Evolutionary conservation across 1,140 invertebrate species (phyloP).

Genomic region (Saxidomus purpurata): DNA sequence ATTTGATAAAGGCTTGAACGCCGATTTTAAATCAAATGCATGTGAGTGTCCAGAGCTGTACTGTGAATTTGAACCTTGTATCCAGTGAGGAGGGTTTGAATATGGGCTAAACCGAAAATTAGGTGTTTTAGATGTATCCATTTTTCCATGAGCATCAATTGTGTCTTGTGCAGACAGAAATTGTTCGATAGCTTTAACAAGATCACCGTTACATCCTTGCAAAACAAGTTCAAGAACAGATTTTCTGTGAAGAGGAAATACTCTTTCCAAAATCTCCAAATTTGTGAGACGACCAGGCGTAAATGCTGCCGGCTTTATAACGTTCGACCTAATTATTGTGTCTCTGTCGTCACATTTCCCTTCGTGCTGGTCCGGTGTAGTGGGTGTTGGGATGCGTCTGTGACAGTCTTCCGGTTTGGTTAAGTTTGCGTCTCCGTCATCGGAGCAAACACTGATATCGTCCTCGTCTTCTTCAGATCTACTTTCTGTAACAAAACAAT

Average conservation of each 20-base stretch:
- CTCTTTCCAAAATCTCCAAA: constrained; percentile 93
- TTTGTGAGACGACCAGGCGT: constrained; percentile 88
- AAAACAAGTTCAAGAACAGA: constrained; percentile 95
- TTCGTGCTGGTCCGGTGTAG: not conserved
- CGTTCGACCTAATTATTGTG: constrained; percentile 29
- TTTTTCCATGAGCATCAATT: constrained; percentile 75
- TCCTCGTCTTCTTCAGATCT: constrained; percentile 46
- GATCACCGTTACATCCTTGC: constrained; percentile 94
- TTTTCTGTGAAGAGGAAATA: constrained; percentile 94
- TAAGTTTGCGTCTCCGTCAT: constrained; percentile 26
- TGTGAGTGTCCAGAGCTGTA: constrained; percentile 67
- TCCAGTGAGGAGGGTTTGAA: constrained; percentile 54
- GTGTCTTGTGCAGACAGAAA: constrained; percentile 87
- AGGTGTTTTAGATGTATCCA: constrained; percentile 68
- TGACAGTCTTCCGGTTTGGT: constrained; percentile 27
- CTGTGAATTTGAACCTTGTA: constrained; percentile 66
- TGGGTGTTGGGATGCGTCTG: constrained; percentile 45
- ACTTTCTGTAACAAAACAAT: not conserved
- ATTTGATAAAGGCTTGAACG: constrained; percentile 83
- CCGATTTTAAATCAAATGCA: constrained; percentile 80
- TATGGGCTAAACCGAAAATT: constrained; percentile 66
- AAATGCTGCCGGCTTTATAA: constrained; percentile 77
- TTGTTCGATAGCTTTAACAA: constrained; percentile 93
- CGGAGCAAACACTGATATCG: constrained; percentile 59
- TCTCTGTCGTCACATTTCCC: constrained; percentile 1